Evolutionary conservation across 1,140 invertebrate genomes (phyloP).

Genomic region (Sitophilus oryzae): DNA sequence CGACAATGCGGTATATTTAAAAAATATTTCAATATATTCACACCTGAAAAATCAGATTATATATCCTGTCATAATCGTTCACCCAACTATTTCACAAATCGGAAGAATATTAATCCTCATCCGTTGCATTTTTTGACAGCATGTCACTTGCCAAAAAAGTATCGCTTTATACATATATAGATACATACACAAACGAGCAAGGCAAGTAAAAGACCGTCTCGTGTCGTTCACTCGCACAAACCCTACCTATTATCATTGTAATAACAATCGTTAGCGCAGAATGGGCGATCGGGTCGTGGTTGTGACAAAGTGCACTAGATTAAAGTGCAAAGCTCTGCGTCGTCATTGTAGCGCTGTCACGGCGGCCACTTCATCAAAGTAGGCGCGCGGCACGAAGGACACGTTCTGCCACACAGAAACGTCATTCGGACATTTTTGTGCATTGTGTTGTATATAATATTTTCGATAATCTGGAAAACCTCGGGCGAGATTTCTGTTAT

Average conservation of each 20-base stretch:
- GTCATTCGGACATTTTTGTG: slow-evolving; percentile 32
- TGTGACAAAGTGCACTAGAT: slow-evolving; percentile 36
- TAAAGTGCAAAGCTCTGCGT: slow-evolving; percentile 27
- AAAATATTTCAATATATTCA: no score
- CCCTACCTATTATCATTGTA: slow-evolving; percentile 17
- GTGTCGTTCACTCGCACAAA: no score
- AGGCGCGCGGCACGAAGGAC: slow-evolving; percentile 22
- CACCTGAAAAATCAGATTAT: no score
- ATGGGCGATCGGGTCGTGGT: slow-evolving; percentile 24
- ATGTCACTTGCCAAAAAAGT: slow-evolving; percentile 17
- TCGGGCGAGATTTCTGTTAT: no score
- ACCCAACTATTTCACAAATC: no score
- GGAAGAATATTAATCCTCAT: no score
- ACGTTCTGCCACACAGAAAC: slow-evolving; percentile 25
- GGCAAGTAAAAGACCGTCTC: background rate
- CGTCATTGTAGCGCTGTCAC: slow-evolving; percentile 32
- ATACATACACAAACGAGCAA: background rate
- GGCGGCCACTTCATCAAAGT: slow-evolving; percentile 35
- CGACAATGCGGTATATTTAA: no score
- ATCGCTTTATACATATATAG: no score
- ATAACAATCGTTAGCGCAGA: slow-evolving; percentile 15
- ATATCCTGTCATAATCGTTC: no score
- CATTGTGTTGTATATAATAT: no score
- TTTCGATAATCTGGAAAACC: slow-evolving; percentile 20
- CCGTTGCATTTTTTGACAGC: slow-evolving; percentile 8